Evolutionary conservation across 2,113 vertebrate genomes (phyloP).

Genomic region (Notothenia rossii): DNA sequence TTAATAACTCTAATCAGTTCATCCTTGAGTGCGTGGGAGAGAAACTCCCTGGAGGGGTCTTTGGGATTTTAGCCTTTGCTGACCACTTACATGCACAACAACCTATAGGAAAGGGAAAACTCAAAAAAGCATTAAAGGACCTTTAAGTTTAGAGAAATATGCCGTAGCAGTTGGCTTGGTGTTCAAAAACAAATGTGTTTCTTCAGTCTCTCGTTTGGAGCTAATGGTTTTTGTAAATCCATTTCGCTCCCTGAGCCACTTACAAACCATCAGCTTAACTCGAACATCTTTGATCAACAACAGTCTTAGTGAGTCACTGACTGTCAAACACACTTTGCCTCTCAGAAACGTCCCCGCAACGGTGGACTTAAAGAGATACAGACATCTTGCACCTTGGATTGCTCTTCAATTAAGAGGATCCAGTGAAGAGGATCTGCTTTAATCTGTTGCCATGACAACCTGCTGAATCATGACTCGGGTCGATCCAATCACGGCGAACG

Average conservation of each 20-base stretch:
- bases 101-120: too few relatives aligned
- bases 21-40: too few relatives aligned
- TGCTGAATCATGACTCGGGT: constrained; percentile 4
- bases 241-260: constrained; percentile 55
- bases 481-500: background rate
- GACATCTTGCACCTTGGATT: constrained; percentile 51
- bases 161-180: background rate
- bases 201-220: background rate
- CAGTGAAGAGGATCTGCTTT: constrained; percentile 5
- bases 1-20: too few relatives aligned
- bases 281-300: constrained; percentile 60
- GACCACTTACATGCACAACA: too few relatives aligned
- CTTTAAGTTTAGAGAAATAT: constrained; percentile 23
- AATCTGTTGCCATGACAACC: constrained; percentile 62
- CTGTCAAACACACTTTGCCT: constrained; percentile 50
- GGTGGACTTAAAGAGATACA: constrained; percentile 46
- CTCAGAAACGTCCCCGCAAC: background rate
- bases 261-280: constrained; percentile 32
- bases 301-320: constrained; percentile 29
- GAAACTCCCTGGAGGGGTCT: too few relatives aligned
- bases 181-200: constrained; percentile 45
- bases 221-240: constrained; percentile 44
- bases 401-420: constrained; percentile 68
- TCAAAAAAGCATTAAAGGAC: too few relatives aligned
- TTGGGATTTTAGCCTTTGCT: too few relatives aligned